Evolutionary conservation across 2,888 invertebrate species (phyloP), one percentile per base, ranked within the genome.

Genomic region (Dione vanillae): DNA sequence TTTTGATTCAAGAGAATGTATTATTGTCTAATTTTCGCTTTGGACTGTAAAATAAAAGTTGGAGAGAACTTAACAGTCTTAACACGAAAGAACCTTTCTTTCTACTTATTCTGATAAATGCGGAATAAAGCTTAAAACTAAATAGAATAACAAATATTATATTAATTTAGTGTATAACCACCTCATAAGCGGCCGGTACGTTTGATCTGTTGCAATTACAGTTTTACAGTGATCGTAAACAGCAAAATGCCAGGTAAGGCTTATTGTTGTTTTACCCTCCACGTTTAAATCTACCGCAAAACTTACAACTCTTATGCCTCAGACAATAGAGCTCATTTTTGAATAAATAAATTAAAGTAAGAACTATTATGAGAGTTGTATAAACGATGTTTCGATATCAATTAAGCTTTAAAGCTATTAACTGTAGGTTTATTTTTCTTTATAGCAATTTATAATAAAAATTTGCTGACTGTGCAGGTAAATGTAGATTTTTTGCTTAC

Each of bases 121-220:
- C 5, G 27, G 27, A 5, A 27, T 27, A 5, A 27, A 27, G 27
- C 27, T 5, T 27, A 5, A 27, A 27, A 27, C 27, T 27, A 27
- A 27, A 27, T 51, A 19, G 45, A 56, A 67, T 12, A 0, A 27
- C 35, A 47, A 65, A 72, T 61, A 61, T 20, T 64, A 65, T 20
- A 19, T 54, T 37, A 37, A 9, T 45, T 35, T 45, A 72, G 72
- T 76, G 73, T 72, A 59, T 56, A 74, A 40, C 67, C 73, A 20
- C 59, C 75, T 37, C 71, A 74, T 47, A 68, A 73, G 82, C 79
- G 77, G 85, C 80, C 89, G 90, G 89, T 75, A 64, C 83, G 84
- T 89, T 90, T 91, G 91, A 91, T 90, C 87, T 85, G 83, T 82
- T 85, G 86, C 91, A 91, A 91, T 91, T 91, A 91, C 88, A 83